Conservation (phyloP, 2,113 vertebrate species). For the Kobus ellipsiprymnus region DNA sequence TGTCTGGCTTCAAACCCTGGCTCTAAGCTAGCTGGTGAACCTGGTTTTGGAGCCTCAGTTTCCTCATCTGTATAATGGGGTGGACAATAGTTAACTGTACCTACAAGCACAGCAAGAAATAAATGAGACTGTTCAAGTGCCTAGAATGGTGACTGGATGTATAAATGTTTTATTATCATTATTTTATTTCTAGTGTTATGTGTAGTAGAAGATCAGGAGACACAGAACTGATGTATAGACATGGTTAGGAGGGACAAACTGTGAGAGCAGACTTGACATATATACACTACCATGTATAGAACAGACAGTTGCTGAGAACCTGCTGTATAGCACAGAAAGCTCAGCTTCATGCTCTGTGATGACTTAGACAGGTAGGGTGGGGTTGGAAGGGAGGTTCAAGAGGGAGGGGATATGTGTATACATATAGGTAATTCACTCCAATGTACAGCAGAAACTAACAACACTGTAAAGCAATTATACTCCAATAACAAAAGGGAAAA, state of each 20-base stretch:
- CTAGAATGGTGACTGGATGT: not conserved
- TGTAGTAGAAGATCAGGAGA: not conserved
- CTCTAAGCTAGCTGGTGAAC: not conserved
- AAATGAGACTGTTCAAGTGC: not conserved
- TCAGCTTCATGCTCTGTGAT: not conserved
- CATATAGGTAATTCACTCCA: not conserved
- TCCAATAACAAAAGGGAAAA: not conserved
- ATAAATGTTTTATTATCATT: not conserved
- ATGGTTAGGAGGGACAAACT: not conserved
- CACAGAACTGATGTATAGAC: not conserved
- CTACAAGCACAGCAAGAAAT: not conserved
- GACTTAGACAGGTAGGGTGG: not conserved
- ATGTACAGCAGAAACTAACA: not conserved
- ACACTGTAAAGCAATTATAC: not conserved
- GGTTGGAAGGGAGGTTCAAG: not conserved
- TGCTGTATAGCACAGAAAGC: not conserved
- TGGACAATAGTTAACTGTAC: not conserved
- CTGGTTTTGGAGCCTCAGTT: not conserved
- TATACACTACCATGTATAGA: not conserved
- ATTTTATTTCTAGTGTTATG: not conserved
- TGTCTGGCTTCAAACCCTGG: not conserved
- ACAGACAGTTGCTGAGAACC: not conserved
- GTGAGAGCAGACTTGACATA: not conserved
- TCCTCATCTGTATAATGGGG: not conserved
- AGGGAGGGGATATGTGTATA: not conserved